These are phyloP conservation scores for Lasius platythorax DNA, from an alignment of 2,888 invertebrate species.

Conservation along the genomic window DNA sequence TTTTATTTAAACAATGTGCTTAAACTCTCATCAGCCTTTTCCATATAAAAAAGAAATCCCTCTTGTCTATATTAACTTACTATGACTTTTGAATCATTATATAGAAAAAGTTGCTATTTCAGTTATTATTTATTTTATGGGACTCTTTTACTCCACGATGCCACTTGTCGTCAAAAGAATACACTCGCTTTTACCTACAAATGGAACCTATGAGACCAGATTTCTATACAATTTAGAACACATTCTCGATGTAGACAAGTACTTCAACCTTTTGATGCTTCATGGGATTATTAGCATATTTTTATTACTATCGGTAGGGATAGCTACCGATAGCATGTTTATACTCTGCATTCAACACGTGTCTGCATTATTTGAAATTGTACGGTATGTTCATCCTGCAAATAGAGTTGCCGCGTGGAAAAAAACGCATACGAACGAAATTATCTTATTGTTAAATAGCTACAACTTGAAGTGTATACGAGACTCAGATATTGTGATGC, in stretches of 20 bases:
- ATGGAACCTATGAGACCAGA: background rate
- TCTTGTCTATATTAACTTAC: background rate
- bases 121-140: background rate
- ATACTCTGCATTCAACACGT: background rate
- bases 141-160: background rate
- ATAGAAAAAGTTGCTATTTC: background rate
- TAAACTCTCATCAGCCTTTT: background rate
- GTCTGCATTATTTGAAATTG: background rate
- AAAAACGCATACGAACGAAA: background rate
- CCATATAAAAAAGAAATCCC: background rate
- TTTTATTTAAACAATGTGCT: background rate
- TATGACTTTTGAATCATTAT: background rate
- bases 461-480: background rate
- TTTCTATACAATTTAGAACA: conserved; percentile 29
- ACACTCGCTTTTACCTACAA: background rate
- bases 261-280: conserved; percentile 16
- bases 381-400: background rate
- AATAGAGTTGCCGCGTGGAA: background rate
- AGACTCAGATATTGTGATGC: background rate
- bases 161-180: background rate
- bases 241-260: conserved; percentile 6
- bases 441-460: background rate
- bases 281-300: background rate
- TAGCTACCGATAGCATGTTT: background rate
- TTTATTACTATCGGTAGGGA: background rate